phyloP scores from a whole-genome alignment of 2,888 invertebrate species.

The Melieria picta region DNA sequence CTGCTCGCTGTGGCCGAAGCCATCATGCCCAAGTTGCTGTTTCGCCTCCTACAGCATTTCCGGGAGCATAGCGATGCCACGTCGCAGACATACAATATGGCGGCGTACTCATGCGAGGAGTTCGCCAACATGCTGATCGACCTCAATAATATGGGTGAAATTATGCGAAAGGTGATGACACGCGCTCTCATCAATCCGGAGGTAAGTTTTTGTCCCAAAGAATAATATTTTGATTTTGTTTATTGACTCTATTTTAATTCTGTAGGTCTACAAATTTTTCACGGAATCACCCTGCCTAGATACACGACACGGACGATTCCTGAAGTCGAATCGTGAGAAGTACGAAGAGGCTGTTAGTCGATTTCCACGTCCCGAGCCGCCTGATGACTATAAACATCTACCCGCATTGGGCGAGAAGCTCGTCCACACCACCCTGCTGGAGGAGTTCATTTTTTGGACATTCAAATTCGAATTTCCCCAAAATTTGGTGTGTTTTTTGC shows the following conservation, averaged over 20 bases:
- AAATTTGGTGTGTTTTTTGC: constrained; percentile 91
- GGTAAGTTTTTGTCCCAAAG: constrained; percentile 63
- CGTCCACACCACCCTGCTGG: constrained; percentile 85
- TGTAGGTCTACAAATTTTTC: constrained; percentile 77
- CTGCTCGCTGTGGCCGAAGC: constrained; percentile 91
- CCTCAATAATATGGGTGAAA: constrained; percentile 95
- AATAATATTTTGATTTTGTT: constrained; percentile 10
- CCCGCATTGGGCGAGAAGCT: constrained; percentile 82
- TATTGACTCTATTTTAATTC: constrained; percentile 32
- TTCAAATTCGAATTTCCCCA: constrained; percentile 98
- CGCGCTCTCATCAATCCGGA: constrained; percentile 88
- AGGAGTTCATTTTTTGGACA: constrained; percentile 98
- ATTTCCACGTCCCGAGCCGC: constrained; percentile 79
- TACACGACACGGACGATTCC: constrained; percentile 78
- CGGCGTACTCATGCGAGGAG: constrained; percentile 86
- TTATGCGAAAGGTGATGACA: constrained; percentile 94
- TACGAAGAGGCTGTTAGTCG: constrained; percentile 85
- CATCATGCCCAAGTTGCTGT: constrained; percentile 92
- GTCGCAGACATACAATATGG: constrained; percentile 74
- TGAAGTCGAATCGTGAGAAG: constrained; percentile 77
- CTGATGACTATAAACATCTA: constrained; percentile 81
- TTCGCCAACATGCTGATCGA: constrained; percentile 92
- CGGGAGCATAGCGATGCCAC: constrained; percentile 73
- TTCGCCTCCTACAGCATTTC: constrained; percentile 89
- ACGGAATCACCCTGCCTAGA: constrained; percentile 75